Evolutionary conservation across 1,140 invertebrate species (phyloP), one percentile per base, ranked within the genome.

Genomic region (Scaptomyza hsui): DNA sequence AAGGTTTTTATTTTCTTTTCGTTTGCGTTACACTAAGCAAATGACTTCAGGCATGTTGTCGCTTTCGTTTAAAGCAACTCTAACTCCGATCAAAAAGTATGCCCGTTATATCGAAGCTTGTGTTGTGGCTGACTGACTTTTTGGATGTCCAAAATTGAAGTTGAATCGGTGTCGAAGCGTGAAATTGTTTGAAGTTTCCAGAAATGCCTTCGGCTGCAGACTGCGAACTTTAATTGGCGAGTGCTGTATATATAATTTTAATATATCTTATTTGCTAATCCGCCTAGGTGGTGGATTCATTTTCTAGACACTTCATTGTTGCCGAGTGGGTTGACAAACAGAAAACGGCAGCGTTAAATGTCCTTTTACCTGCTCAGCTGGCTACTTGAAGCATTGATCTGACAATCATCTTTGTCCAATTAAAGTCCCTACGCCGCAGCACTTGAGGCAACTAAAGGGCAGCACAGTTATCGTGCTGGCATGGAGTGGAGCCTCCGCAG

Each of bases 361-460:
- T 21, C 24, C 19, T 41, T 49, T 44, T 5, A 29, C 4, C 24
- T 35, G 59, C 29, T 45, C 53, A 21, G 39, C 37, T 47, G 32
- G 15, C 13, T 53, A 59, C 55, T 79, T 57, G 13, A 62, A 42
- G 56, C 45, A 73, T 72, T 65, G 72, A 79, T 67, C 80, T 37
- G 55, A 48, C 71, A 60, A 80, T 86, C 77, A 67, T 77, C 69
- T 77, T 57, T 80, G 77, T 77, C 53, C 81, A 85, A 80, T 86
- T 86, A 86, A 86, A 77, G 73, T 64, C 47, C 45, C 35, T 41
- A 35, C 29, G 44, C 9, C 45, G 44, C 37, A 55, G 41, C 57
- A 86, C 64, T 86, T 63, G 61, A 61, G 69, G 64, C 68, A 86
- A 86, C 77, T 80, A 85, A 86, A 86, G 81, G 68, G 16, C 55